phyloP scores from a whole-genome alignment of 2,797 vertebrate species.

The Rhinella marina region DNA sequence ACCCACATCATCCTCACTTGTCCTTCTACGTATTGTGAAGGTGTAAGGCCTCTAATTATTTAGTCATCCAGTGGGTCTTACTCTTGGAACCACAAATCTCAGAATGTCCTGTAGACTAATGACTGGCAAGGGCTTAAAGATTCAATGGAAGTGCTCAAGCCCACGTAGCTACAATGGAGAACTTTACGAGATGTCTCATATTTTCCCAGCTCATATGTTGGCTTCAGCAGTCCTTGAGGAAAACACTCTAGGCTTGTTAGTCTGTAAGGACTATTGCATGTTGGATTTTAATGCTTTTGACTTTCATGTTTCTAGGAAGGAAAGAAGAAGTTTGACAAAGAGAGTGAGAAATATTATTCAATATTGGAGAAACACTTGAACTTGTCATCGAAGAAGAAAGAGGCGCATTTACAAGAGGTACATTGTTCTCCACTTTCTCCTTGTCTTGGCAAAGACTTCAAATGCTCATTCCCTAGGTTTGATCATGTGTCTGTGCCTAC shows the following conservation, averaged over 20 bases:
- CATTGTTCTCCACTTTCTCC: slow-evolving; percentile 62
- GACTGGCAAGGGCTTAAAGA: background rate
- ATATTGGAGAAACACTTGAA: slow-evolving; percentile 95
- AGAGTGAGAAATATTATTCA: slow-evolving; percentile 96
- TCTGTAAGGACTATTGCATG: slow-evolving; percentile 6
- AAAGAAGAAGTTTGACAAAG: slow-evolving; percentile 99
- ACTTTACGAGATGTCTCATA: background rate
- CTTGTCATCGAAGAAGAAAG: slow-evolving; percentile 96
- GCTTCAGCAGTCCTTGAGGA: slow-evolving; percentile 18
- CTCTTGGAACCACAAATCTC: background rate
- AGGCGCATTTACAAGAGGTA: slow-evolving; percentile 93
- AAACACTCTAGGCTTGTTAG: slow-evolving; percentile 34
- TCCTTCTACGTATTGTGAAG: background rate
- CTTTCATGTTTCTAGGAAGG: slow-evolving; percentile 79
- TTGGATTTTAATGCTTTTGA: slow-evolving; percentile 18
- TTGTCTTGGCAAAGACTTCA: slow-evolving; percentile 49
- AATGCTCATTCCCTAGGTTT: slow-evolving; percentile 24
- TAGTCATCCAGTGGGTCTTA: background rate
- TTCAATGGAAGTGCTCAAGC: background rate
- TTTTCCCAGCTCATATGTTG: slow-evolving; percentile 18
- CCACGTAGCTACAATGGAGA: background rate
- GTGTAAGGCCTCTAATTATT: too few relatives aligned
- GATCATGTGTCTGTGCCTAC: slow-evolving; percentile 22
- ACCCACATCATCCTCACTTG: background rate
- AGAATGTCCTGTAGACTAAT: background rate